A percentile compares a stretch with the other conserved stretches of the same genome.
phyloP scores from a whole-genome alignment of 2,888 invertebrate species.

The Agonopterix heracliana region DNA sequence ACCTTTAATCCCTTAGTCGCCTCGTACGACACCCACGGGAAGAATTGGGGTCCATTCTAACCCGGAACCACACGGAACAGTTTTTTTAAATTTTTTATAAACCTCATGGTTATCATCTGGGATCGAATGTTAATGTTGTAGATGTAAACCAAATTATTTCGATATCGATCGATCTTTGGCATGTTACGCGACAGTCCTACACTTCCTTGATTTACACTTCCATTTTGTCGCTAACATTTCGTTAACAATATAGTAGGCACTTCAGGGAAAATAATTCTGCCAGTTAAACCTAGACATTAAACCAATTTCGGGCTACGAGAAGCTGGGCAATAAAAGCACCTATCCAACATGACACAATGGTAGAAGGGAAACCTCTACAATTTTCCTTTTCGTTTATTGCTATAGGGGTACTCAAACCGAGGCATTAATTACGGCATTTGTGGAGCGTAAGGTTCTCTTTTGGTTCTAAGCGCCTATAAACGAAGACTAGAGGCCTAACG shows the following conservation, averaged over 20 bases:
- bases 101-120: no score
- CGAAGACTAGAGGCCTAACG: neutral
- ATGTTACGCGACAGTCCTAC: no score
- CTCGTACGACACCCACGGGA: no score
- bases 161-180: no score
- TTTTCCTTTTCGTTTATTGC: slow-evolving; percentile 40
- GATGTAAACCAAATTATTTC: no score
- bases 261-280: neutral
- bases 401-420: slow-evolving; percentile 18
- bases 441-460: slow-evolving; percentile 7
- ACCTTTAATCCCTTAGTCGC: no score
- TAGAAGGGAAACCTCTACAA: slow-evolving; percentile 17
- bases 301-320: slow-evolving; percentile 1
- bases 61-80: no score
- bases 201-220: neutral
- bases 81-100: no score
- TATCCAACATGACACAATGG: slow-evolving; percentile 2
- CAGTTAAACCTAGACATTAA: slow-evolving; percentile 3
- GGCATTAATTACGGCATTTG: slow-evolving; percentile 37
- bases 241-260: neutral
- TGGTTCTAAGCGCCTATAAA: neutral
- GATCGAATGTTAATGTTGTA: no score
- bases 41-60: no score
- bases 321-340: slow-evolving; percentile 1
- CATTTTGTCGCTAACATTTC: neutral